phyloP scores from a whole-genome alignment of 2,797 vertebrate genomes.

The Ficedula albicollis region DNA sequence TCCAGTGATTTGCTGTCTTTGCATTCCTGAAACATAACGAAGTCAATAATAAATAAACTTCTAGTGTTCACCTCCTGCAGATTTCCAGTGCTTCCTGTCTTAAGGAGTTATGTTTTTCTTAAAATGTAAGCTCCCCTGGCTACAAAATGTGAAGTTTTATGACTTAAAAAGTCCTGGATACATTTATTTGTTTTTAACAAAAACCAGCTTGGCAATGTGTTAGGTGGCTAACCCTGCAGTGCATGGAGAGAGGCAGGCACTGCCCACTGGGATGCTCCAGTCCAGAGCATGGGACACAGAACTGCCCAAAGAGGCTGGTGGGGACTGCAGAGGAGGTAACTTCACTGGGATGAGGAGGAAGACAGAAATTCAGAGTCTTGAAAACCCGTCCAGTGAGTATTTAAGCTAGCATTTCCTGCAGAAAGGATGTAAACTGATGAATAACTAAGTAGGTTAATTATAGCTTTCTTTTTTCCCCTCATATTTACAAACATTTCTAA shows the following conservation, averaged over 20 bases:
- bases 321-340: neutral
- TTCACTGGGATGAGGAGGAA: too few relatives aligned
- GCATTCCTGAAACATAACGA: neutral
- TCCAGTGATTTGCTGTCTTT: neutral
- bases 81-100: neutral
- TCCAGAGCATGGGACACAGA: neutral
- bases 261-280: neutral
- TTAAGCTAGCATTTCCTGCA: neutral
- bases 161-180: neutral
- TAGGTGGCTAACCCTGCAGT: neutral
- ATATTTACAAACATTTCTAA: neutral
- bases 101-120: neutral
- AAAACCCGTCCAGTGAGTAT: too few relatives aligned
- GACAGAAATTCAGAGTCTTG: too few relatives aligned
- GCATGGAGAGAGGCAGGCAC: too few relatives aligned
- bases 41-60: neutral
- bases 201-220: fast-evolving
- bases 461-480: neutral
- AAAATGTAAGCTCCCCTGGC: neutral
- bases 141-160: neutral
- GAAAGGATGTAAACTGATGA: neutral
- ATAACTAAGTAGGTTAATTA: neutral
- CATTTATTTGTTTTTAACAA: neutral
- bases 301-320: neutral
- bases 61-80: neutral